Conservation (phyloP, 2,888 invertebrate species). For the Uropetala carovei region DNA sequence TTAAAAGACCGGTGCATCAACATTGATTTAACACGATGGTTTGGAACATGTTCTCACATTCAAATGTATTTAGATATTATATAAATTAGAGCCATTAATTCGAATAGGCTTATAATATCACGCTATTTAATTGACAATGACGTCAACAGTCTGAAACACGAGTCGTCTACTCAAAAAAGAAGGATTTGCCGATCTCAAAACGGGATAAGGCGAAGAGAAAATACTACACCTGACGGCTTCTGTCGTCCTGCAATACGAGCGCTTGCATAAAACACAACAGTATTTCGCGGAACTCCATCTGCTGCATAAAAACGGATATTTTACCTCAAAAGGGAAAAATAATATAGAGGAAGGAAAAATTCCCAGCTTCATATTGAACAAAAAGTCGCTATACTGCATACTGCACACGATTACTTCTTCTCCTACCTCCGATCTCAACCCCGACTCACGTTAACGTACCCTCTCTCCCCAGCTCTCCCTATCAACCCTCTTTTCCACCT, state of each 20-base stretch:
- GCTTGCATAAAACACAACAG: background rate
- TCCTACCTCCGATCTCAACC: background rate
- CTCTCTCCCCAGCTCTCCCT: background rate
- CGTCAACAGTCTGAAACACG: background rate
- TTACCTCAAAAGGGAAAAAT: background rate
- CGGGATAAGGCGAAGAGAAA: background rate
- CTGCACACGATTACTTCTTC: background rate
- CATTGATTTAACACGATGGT: no score
- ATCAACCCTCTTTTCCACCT: background rate
- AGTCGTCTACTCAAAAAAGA: background rate
- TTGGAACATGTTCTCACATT: no score
- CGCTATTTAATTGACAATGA: background rate
- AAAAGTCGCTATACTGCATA: constrained; percentile 21
- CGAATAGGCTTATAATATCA: background rate
- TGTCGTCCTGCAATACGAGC: background rate
- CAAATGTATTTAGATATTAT: no score
- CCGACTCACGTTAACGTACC: background rate
- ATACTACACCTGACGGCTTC: background rate
- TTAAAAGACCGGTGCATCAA: no score
- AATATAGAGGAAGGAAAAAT: background rate
- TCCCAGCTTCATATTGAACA: background rate
- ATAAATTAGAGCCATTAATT: background rate
- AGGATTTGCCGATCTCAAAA: background rate
- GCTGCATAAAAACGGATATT: no score
- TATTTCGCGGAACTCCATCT: constrained; percentile 28